Evolutionary conservation across 2,113 vertebrate species (phyloP), one percentile per base, ranked within the genome.

Genomic region (Pachycephala philippinensis): DNA sequence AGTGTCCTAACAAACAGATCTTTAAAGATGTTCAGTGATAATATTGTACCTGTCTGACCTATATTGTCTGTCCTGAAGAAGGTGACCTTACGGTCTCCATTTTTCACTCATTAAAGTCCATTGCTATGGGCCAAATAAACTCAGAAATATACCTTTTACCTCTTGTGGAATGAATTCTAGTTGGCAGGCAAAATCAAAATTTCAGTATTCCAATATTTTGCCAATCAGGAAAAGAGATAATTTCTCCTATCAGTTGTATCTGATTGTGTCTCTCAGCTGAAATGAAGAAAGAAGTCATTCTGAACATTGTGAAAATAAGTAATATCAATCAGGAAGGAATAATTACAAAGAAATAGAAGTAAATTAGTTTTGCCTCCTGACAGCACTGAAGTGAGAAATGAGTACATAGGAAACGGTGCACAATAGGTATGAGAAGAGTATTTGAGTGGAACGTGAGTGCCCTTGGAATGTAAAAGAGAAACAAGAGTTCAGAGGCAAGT

Each of bases 381-480:
- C 81, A 95, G 86, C 94, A 97, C 30, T 97, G 91, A 87, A 91
- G 92, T 95, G 95, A 91, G 70, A 98, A 98, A 97, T 98, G 74
- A 96, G 56, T 94, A 83, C 74, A 91, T 26, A 74, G 37, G 80
- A 84, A 93, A 95, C n/a, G 17, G 28, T 71, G 59, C 4, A 37
- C 54, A 77, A 42, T 70, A 94, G 66, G 75, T 95, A 66, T 95
- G 95, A 97, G 71, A 45, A 84, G 61, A 72, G 84, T 84, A 84
- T 78, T 45, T 97, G 93, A 95, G 76, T 95, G 95, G 96, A 98
- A 97, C 74, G 0, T 1, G 4, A 83, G 84, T 85, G 85, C 78
- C 81, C 50, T 90, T 74, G 45, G 74, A 96, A 93, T 89, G 45
- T 70, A 85, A 96, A 96, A 93, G 30, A 52, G 68, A 95, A 97